A percentile compares a stretch with the other conserved stretches of the same genome.
These are phyloP conservation scores for Acanthosepion lycidas DNA, from an alignment of 2,888 invertebrate species.

Conservation along the genomic window DNA sequence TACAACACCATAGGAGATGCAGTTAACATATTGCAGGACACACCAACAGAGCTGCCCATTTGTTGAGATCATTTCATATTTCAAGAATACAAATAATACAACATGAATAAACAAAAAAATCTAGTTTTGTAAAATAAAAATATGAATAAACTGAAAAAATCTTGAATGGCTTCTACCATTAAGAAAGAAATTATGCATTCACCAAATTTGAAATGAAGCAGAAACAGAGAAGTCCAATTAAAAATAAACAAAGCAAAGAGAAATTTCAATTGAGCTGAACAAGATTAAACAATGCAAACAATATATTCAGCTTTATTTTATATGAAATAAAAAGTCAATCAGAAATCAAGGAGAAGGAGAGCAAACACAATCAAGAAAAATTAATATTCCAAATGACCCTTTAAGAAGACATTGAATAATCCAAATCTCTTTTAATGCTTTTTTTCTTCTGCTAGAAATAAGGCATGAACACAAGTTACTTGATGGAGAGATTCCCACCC, in stretches of 20 bases:
- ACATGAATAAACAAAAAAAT: background rate
- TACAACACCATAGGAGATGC: no score
- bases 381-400: background rate
- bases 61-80: no score
- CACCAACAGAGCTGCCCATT: no score
- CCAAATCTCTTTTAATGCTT: background rate
- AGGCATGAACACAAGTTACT: background rate
- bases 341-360: background rate
- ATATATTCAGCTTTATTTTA: background rate
- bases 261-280: background rate
- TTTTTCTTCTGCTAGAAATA: background rate
- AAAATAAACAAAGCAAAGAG: background rate
- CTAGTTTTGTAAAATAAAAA: background rate
- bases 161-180: background rate
- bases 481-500: background rate
- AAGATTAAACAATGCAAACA: background rate
- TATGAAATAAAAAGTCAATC: background rate
- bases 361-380: background rate
- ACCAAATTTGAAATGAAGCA: background rate
- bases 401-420: background rate
- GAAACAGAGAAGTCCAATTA: background rate
- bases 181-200: background rate
- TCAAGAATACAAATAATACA: no score
- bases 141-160: background rate
- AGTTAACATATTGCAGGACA: no score